phyloP scores from a whole-genome alignment of 2,113 vertebrate genomes.

The Alaudala cheleensis region DNA sequence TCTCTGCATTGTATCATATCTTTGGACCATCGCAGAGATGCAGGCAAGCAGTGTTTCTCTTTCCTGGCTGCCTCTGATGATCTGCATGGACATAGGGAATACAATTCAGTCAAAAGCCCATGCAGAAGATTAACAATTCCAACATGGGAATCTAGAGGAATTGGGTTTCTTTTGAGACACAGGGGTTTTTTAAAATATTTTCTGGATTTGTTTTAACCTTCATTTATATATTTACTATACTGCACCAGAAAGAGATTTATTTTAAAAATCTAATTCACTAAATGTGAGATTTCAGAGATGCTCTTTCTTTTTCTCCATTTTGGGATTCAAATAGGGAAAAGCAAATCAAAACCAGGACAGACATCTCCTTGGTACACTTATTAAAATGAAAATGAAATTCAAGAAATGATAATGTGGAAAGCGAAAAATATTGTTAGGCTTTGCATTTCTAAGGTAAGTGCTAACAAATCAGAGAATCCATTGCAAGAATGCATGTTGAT shows the following conservation, averaged over 20 bases:
- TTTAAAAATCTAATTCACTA: neutral
- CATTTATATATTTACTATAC: neutral
- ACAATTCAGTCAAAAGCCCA: neutral
- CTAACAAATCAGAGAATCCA: neutral
- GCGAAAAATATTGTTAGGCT: neutral
- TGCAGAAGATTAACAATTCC: neutral
- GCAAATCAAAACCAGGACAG: neutral
- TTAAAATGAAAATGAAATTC: neutral
- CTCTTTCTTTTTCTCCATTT: neutral
- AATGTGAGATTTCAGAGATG: neutral
- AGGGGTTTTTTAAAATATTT: neutral
- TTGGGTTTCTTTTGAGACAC: neutral
- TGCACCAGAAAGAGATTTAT: neutral
- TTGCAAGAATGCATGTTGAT: neutral
- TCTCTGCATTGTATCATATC: neutral
- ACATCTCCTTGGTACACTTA: neutral
- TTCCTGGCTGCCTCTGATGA: neutral
- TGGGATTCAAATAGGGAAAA: neutral
- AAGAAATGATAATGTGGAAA: neutral
- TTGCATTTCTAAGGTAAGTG: neutral
- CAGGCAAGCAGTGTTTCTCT: neutral
- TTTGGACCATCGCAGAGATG: neutral
- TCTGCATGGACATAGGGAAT: neutral
- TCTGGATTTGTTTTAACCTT: neutral
- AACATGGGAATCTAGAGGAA: too few relatives aligned